Evolutionary conservation across 2,113 vertebrate species (phyloP).

Genomic region (Brachionichthys hirsutus): DNA sequence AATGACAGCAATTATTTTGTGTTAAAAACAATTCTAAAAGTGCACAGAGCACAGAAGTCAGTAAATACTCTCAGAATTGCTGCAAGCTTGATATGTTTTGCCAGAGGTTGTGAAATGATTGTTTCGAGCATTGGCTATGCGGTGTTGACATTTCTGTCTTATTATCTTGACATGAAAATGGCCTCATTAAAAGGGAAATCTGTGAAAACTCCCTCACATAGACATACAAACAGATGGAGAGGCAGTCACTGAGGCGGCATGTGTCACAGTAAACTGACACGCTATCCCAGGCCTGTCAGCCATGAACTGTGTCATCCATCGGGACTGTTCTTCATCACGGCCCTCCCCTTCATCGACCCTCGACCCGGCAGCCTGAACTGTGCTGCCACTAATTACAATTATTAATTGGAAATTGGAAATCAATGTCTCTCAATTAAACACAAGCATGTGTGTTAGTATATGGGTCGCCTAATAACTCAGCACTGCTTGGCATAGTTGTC

Average conservation of each 20-base stretch:
- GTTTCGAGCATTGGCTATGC: conserved; percentile 23
- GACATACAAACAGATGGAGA: too few relatives aligned
- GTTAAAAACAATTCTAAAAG: conserved; percentile 1
- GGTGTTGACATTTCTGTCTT: conserved; percentile 8
- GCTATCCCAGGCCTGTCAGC: conserved; percentile 23
- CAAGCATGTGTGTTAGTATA: conserved; percentile 72
- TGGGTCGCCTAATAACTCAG: conserved; percentile 67
- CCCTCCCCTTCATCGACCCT: conserved; percentile 79
- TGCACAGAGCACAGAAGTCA: conserved; percentile 1
- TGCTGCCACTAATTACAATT: conserved; percentile 93
- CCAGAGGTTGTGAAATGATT: conserved; percentile 9
- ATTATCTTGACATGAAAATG: conserved; percentile 39
- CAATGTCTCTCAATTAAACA: conserved; percentile 87
- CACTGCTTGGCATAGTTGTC: conserved; percentile 22
- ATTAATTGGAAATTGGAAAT: conserved; percentile 99
- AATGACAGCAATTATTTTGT: conserved; percentile 48
- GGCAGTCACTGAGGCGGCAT: not conserved
- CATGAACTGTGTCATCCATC: conserved; percentile 78
- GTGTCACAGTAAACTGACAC: conserved; percentile 18
- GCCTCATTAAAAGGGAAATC: conserved; percentile 23
- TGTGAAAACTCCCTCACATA: conserved; percentile 12
- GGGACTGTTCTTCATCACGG: conserved; percentile 64
- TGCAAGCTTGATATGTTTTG: not conserved
- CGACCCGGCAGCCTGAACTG: conserved; percentile 81
- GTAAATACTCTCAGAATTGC: not conserved